Conservation (phyloP, 2,797 vertebrate genomes). For the Bucorvus abyssinicus region DNA sequence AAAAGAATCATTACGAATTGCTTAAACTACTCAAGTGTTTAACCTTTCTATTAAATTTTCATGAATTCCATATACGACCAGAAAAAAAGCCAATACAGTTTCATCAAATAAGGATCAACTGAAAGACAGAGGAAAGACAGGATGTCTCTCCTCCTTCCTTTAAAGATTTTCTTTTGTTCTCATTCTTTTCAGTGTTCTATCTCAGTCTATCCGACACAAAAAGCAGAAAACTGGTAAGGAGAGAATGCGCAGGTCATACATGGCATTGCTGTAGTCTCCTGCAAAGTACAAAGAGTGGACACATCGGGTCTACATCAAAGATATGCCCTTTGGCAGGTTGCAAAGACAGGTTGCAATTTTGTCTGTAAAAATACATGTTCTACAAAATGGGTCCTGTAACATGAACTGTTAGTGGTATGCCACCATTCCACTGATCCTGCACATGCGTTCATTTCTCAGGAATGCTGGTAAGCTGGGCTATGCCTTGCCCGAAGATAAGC, state of each 20-base stretch:
- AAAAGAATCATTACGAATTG: neutral
- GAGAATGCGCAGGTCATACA: neutral
- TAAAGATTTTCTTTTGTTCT: slow-evolving; percentile 16
- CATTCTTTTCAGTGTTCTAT: neutral
- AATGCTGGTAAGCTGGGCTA: slow-evolving; percentile 58
- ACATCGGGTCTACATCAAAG: neutral
- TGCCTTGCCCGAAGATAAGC: slow-evolving; percentile 60
- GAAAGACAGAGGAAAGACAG: neutral
- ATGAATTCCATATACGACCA: neutral
- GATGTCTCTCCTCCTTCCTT: neutral
- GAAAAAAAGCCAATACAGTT: neutral
- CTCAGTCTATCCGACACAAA: neutral
- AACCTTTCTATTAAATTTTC: slow-evolving; percentile 22
- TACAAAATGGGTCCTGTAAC: slow-evolving; percentile 62
- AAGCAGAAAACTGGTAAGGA: neutral
- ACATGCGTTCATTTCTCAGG: slow-evolving; percentile 68
- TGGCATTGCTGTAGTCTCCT: neutral
- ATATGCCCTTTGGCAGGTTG: slow-evolving; percentile 18
- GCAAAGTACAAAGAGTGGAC: neutral
- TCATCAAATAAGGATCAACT: neutral
- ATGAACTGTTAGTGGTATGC: slow-evolving; percentile 60
- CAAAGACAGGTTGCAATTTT: slow-evolving; percentile 48
- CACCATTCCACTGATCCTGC: slow-evolving; percentile 57
- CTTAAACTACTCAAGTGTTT: slow-evolving; percentile 2
- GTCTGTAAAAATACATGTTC: slow-evolving; percentile 28